These are phyloP conservation scores for Zelostemma sp. DNA, from an alignment of 1,140 invertebrate species.

Conservation along the genomic window DNA sequence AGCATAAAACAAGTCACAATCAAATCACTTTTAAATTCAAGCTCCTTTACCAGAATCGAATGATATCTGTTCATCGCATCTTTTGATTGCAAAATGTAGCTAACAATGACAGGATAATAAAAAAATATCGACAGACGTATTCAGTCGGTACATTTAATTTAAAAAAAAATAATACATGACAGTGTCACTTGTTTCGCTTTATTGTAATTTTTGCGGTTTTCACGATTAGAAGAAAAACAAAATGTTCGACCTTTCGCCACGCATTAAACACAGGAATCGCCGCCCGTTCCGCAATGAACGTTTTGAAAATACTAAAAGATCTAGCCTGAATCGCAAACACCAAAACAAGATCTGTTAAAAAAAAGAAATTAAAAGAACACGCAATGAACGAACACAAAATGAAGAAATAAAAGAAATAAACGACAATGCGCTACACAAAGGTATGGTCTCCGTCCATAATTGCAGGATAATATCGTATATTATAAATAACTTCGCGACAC, in stretches of 20 bases:
- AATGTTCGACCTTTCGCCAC: slow-evolving; percentile 27
- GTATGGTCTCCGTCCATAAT: background rate
- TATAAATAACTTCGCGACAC: slow-evolving; percentile 63
- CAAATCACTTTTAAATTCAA: too few species aligned
- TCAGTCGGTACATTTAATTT: slow-evolving; percentile 51
- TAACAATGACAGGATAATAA: background rate
- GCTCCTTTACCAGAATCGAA: too few species aligned
- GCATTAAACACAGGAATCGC: slow-evolving; percentile 1
- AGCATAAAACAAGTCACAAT: background rate
- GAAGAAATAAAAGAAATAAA: background rate
- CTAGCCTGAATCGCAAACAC: background rate
- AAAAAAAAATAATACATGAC: slow-evolving; percentile 38
- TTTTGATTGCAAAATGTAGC: background rate
- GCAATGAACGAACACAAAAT: background rate
- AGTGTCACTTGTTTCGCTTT: slow-evolving; percentile 32
- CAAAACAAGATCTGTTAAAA: background rate
- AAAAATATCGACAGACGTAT: slow-evolving; percentile 3
- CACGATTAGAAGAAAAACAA: slow-evolving; percentile 23
- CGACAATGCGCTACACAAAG: background rate
- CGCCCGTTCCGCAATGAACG: too few species aligned
- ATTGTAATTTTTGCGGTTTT: slow-evolving; percentile 23
- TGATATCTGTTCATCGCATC: too few species aligned
- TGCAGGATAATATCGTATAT: slow-evolving; percentile 60
- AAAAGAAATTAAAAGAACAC: background rate
- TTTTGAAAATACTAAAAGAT: background rate